These are phyloP conservation scores for Lemur catta DNA, from an alignment of 2,797 vertebrate species.

Conservation along the genomic window DNA sequence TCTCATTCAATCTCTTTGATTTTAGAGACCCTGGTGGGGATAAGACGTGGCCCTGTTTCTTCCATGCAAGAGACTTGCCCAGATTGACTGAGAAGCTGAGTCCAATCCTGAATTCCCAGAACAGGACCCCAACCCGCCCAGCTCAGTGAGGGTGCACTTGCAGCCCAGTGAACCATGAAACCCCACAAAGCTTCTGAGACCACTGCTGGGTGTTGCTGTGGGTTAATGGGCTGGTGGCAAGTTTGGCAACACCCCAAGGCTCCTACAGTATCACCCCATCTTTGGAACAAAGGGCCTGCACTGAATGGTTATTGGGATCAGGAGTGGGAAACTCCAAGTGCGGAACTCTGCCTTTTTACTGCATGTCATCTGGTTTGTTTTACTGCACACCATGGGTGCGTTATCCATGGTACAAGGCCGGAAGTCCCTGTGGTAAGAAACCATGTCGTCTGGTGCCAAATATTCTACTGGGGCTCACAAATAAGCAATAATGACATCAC, in stretches of 20 bases:
- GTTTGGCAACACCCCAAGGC: not conserved
- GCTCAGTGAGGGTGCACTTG: not conserved
- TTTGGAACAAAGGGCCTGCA: not conserved
- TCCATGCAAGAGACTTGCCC: not conserved
- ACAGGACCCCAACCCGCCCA: not conserved
- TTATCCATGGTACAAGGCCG: not conserved
- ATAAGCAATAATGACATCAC: slow-evolving; percentile 9
- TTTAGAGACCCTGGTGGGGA: not conserved
- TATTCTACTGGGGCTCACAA: not conserved
- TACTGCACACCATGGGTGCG: not conserved
- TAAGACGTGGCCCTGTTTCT: not conserved
- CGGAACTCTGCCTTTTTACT: not conserved
- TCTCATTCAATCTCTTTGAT: not conserved
- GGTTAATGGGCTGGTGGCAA: not conserved
- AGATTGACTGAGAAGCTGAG: not conserved
- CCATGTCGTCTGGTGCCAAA: not conserved
- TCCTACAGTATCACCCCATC: not conserved
- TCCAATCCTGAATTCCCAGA: not conserved
- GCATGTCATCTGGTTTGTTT: not conserved
- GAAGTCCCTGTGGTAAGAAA: not conserved
- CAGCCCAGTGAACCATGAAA: not conserved
- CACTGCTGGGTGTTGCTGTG: not conserved
- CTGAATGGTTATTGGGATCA: not conserved
- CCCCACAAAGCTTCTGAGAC: not conserved
- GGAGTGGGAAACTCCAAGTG: not conserved